These are phyloP conservation scores for Trididemnum clinides DNA, from an alignment of 23 tunicate species.

Conservation along the genomic window DNA sequence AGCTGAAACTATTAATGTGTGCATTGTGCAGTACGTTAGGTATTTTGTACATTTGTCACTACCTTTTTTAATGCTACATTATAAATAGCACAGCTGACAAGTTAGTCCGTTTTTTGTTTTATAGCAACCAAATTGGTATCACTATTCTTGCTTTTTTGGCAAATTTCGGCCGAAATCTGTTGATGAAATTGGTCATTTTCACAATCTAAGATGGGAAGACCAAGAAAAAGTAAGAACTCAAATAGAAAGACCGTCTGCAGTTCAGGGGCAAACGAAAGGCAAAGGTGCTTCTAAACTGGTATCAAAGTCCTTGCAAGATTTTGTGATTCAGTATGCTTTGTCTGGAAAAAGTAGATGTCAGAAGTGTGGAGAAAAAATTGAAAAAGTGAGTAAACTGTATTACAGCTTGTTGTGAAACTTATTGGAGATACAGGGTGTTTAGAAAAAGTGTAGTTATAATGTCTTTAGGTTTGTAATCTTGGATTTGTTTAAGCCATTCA, in stretches of 20 bases:
- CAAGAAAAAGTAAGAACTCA: conserved; percentile 88
- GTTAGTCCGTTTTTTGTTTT: too few relatives aligned
- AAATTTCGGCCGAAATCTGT: conserved; percentile 58
- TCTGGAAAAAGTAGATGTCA: conserved; percentile 82
- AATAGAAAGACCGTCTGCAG: conserved; percentile 46
- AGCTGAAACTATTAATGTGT: too few relatives aligned
- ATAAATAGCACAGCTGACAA: too few relatives aligned
- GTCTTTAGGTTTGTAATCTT: too few relatives aligned
- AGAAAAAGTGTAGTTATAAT: too few relatives aligned
- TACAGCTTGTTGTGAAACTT: too few relatives aligned
- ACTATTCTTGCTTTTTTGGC: conserved; percentile 86
- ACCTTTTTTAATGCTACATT: neutral
- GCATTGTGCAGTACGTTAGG: too few relatives aligned
- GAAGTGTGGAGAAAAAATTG: conserved; percentile 89
- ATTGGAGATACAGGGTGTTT: too few relatives aligned
- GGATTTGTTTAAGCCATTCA: too few relatives aligned
- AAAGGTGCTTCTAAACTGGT: neutral
- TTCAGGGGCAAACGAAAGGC: neutral
- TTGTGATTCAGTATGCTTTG: conserved; percentile 86
- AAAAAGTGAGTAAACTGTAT: conserved; percentile 42
- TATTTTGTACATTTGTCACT: neutral
- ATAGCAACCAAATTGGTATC: conserved; percentile 94
- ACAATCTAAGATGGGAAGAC: conserved; percentile 80
- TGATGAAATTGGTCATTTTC: conserved; percentile 70
- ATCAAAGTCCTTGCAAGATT: conserved; percentile 70